Base-by-base conservation (phyloP, 2,888 invertebrate genomes). In the Drosophila paracracens region DNA sequence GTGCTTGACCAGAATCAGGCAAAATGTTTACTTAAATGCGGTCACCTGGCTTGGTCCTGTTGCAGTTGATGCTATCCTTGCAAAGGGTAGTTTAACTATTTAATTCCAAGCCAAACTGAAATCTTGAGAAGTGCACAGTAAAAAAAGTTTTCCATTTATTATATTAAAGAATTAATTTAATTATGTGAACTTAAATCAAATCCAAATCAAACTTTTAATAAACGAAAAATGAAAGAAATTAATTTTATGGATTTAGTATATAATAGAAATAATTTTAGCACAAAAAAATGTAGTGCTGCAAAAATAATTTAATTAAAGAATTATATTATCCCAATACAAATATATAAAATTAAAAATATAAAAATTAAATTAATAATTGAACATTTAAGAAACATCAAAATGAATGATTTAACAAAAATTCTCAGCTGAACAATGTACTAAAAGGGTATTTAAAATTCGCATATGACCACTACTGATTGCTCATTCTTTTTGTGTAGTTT, bases 21-120 rank as follows among this genome's bases (percentile, higher is more conserved):
- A 66, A 83, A 77, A 81, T 86, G 73, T 79, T 79, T 79, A 63
- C 78, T 67, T 66, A 68, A 69, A 77, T 77, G 81, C 65, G 81
- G 76, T 70, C 74, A 79, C 65, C 76, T 80, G 72, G 58, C 36
- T 56, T 62, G 43, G 52, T 50, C 73, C 64, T 52, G 67, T 50
- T 74, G 59, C 78, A 77, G 46, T 65, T 31, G 5, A 38, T 25
- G n/a, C 27, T 62, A 46, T 56, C 35, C 66, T 62, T 4, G 18
- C n/a, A 16, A 8, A 16, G 53, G 35, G n/a, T 21, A 11, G 10
- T 35, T 38, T 1, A 8, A 56, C 51, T 58, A 29, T 13, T 36
- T 29, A 43, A 46, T 29, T 46, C 25, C 4, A 46, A 7, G 2
- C 4, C 16, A 4, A 25, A 21, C 4, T 16, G 1, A 46, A 25